Base-by-base conservation (phyloP, 2,113 vertebrate genomes). In the Lichenostomus cassidix region DNA sequence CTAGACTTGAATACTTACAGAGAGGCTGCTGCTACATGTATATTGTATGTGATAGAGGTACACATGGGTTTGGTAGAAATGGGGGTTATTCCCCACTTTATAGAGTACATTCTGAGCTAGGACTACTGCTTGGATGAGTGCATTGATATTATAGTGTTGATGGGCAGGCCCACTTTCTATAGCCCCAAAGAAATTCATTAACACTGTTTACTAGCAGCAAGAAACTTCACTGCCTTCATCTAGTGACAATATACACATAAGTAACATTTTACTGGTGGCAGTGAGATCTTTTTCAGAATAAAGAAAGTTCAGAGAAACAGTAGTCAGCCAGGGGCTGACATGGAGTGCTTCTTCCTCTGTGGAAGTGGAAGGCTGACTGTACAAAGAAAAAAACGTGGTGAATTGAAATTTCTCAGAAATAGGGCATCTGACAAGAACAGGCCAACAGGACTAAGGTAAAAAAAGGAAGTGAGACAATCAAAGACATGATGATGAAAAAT, bases 181-280 rank as follows among this genome's bases (percentile, higher is more conserved):
- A 67, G 31, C 7, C 14, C 31, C 29, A 56, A 64, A 64, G 33
- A 83, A 92, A 71, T 88, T 60, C 23, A 50, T 0, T 46, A 70
- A 55, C 15, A 69, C 20, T 49, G 28, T 84, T 76, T 53, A 86
- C 33, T 64, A 0, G 1, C 28, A 77, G 78, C 33, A 68, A 71
- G 62, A 79, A 63, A 56, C 12, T 55, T 22, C 53, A 63, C 17
- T 74, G 42, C 42, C 33, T 84, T 77, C 11, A 53, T 28, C 58
- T 1, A 0, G 9, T n/a, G 22, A 35, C 0, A 0, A 6, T 47
- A 21, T 27, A 12, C 33, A 67, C 21, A 11, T 16, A 75, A 70
- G 35, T 31, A 84, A 84, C 17, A 4, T 84, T 78, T 59, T 31
- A 41, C 11, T 47, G 39, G 19, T 10, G 8, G 31, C 29, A 93